phyloP scores from a whole-genome alignment of 1,140 invertebrate species.

The Dysdera silvatica region DNA sequence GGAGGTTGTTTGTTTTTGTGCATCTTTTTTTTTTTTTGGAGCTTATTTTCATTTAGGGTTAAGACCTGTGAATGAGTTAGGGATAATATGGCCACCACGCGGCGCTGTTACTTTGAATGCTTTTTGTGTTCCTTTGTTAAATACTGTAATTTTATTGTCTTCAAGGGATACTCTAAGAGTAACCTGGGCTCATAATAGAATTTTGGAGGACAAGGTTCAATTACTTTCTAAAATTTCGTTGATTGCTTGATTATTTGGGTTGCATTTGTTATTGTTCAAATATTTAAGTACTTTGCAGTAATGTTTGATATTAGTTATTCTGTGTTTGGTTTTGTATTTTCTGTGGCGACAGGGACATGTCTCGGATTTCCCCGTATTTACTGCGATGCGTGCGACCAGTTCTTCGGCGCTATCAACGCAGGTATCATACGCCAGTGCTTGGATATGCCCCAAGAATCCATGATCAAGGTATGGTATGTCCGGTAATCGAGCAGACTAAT shows the following conservation, averaged over 20 bases:
- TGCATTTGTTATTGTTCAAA: conserved; percentile 49
- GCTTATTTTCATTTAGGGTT: conserved; percentile 56
- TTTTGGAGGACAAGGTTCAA: conserved; percentile 49
- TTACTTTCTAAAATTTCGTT: conserved; percentile 44
- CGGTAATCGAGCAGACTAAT: too few relatives aligned
- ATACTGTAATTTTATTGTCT: conserved; percentile 53
- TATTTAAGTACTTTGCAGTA: conserved; percentile 44
- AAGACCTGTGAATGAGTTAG: conserved; percentile 54
- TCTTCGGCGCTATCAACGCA: too few relatives aligned
- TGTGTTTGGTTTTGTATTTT: conserved; percentile 59
- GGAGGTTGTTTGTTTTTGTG: conserved; percentile 57
- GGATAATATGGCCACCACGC: conserved; percentile 50
- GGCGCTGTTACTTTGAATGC: conserved; percentile 55
- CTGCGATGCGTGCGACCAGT: too few relatives aligned
- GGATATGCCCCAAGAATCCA: too few relatives aligned
- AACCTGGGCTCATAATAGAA: conserved; percentile 51
- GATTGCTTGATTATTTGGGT: conserved; percentile 51
- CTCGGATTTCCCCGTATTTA: conserved; percentile 63
- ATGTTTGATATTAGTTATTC: conserved; percentile 53
- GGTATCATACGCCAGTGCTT: too few relatives aligned
- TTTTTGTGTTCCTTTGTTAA: conserved; percentile 54
- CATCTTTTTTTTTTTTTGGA: conserved; percentile 57
- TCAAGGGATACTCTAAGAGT: conserved; percentile 52
- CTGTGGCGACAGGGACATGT: conserved; percentile 62
- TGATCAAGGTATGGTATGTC: too few relatives aligned